Base-by-base conservation (phyloP, 2,888 invertebrate genomes). In the Hemicrepidius hirtus region DNA sequence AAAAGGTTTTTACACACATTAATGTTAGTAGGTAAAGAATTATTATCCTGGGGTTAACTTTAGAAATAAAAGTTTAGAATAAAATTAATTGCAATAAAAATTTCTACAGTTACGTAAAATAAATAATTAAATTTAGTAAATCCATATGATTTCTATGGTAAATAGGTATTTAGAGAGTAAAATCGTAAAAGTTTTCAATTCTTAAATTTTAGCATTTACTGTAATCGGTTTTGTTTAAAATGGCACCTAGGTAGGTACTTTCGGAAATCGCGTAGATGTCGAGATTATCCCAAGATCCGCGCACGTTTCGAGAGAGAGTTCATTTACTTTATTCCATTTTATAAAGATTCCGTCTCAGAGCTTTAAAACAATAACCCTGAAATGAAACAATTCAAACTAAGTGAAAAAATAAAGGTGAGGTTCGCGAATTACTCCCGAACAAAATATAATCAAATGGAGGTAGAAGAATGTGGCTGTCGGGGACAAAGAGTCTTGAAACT, bases 401-500 rank as follows among this genome's bases (percentile, higher is more conserved):
- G 80, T 76, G 80, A 82, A 81, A 82, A 82, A 83, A 82, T 82
- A 81, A 82, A 83, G 82, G 82, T 82, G 82, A 79, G 80, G 71
- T 75, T 77, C 76, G 71, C 75, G 78, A 81, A 81, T 81, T 80
- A 76, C 78, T 77, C 76, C 50, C 68, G 77, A 77, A 77, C 78
- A 71, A 71, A 68, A 69, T 68, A 73, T 75, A 75, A 84, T 85
- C 84, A 85, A 85, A 85, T 84, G 83, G 83, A 82, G 82, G 82
- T 81, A 77, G 79, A 80, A 72, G 82, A 81, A 79, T 78, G 81
- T 80, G 78, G 84, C 83, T 82, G 79, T 79, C 80, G 84, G 84
- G 84, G 83, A 84, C 85, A 85, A 85, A 85, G 84, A 82, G 81
- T 83, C 85, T 84, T 77, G 80, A 82, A 84, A 85, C 84, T 84